Evolutionary conservation across 2,888 invertebrate genomes (phyloP), one percentile per base, ranked within the genome.

Genomic region (Catocala fraxini): DNA sequence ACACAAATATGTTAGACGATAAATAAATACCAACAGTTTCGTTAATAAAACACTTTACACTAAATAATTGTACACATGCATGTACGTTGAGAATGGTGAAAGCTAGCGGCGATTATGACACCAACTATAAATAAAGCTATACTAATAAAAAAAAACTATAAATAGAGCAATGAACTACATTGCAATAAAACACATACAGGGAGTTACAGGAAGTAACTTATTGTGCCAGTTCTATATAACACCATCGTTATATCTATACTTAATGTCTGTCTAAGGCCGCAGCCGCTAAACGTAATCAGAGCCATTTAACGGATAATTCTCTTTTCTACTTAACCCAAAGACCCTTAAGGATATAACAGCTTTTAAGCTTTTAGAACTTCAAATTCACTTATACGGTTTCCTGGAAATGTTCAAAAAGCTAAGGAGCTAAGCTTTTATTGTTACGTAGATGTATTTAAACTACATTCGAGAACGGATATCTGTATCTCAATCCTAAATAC

Each of bases 71-170:
- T 15, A 15, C n/a, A 42, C 4, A 5, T 42, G 9, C 42, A 4
- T 11, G n/a, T 11, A n/a, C 11, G 5, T 42, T 42, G 42, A 42
- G n/a, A 42, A 42, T 4, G n/a, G 57, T 60, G 53, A 55, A 56
- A 47, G 52, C 46, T 46, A 56, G 51, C 68, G 55, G 64, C 68
- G 71, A 68, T 71, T 71, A 71, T 70, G 71, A 71, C 70, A 25
- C 51, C 43, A 39, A 54, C 13, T 48, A 64, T 68, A 71, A 70
- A n/a, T n/a, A n/a, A n/a, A n/a, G n/a, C n/a, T n/a, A n/a, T n/a
- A n/a, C n/a, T n/a, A n/a, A n/a, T n/a, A n/a, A n/a, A n/a, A n/a
- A n/a, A n/a, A n/a, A n/a, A n/a, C n/a, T n/a, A n/a, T n/a, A n/a
- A n/a, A n/a, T n/a, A n/a, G n/a, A n/a, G n/a, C n/a, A n/a, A n/a